Base-by-base conservation (phyloP, 2,113 vertebrate genomes). In the Damaliscus lunatus region DNA sequence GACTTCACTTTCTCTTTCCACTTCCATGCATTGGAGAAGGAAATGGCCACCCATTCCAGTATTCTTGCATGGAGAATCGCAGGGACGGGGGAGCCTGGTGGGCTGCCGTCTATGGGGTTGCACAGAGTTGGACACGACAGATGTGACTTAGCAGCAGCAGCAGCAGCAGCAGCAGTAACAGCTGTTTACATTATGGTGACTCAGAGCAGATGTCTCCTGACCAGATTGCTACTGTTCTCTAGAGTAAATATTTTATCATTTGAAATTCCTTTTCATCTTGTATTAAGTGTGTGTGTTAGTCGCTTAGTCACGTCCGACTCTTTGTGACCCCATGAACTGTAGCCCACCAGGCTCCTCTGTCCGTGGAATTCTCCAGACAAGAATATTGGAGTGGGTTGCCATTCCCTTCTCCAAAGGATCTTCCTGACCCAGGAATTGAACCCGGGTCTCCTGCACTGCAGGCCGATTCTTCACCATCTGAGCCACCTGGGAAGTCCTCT, bases 191-290 rank as follows among this genome's bases (percentile, higher is more conserved):
- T 19, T 9, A 2, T 1, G 29, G 27, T 16, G 43, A 90, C 50
- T 29, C 29, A 21, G 23, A 43, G 67, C 67, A 64, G 43, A 43
- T 36, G 27, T 21, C 71, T 71, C 36, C 74, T 48, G 31, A 78
- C 7, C 9, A 46, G 31, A 25, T 5, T 15, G 50, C 6, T 19
- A 46, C 48, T 13, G 2, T 43, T 31, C n/a, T 86, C 46, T 21
- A 64, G 67, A 43, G 52, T 21, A 84, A 36, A 31, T 25, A 71
- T n/a, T 27, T 36, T 43, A 13, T 36, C 29, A 60, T 6, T 86
- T 77, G 23, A 80, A 59, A 93, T 59, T 60, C 60, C 12, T 60
- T 83, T 90, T 81, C 27, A 8, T 64, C 16, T 96, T 91, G 74
- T 31, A 62, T 87, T n/a, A 55, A 9, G n/a, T 74, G 21, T 71